Conservation (phyloP, 2,888 invertebrate genomes). For the Thymelicus sylvestris region DNA sequence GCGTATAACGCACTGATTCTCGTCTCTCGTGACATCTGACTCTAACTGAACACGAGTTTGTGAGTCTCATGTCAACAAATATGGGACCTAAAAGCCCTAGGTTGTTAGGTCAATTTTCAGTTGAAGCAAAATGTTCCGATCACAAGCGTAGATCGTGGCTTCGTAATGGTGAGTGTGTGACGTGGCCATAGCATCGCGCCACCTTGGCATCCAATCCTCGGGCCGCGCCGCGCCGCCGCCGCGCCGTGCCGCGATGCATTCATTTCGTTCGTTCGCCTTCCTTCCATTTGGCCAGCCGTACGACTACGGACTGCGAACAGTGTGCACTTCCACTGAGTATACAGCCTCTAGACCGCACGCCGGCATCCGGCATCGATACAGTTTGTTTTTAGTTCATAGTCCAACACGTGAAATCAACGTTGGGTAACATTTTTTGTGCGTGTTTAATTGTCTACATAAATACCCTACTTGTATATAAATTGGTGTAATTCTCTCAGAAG, state of each 20-base stretch:
- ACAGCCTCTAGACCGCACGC: neutral
- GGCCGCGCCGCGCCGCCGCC: conserved; percentile 47
- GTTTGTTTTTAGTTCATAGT: conserved; percentile 54
- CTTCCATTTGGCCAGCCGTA: conserved; percentile 10
- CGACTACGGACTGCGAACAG: too few relatives aligned
- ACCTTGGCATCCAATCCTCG: conserved; percentile 71
- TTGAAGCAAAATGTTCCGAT: conserved; percentile 46
- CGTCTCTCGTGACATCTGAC: conserved; percentile 1
- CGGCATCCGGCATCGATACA: conserved; percentile 37
- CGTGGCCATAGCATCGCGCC: conserved; percentile 78
- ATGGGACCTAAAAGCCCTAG: conserved; percentile 44
- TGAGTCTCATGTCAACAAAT: conserved; percentile 27
- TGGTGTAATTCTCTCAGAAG: conserved; percentile 3
- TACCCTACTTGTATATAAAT: conserved; percentile 17
- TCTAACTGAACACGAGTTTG: conserved; percentile 5
- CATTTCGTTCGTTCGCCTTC: conserved; percentile 32
- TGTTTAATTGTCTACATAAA: conserved; percentile 27
- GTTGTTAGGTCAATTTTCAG: conserved; percentile 41
- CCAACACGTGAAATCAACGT: conserved; percentile 59
- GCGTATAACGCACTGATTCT: neutral
- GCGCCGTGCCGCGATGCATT: conserved; percentile 47
- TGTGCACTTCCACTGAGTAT: too few relatives aligned
- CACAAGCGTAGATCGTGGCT: conserved; percentile 52
- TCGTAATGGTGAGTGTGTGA: conserved; percentile 52
- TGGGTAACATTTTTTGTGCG: conserved; percentile 37